Base-by-base conservation (phyloP, 2,113 vertebrate genomes). In the Macquaria australasica region DNA sequence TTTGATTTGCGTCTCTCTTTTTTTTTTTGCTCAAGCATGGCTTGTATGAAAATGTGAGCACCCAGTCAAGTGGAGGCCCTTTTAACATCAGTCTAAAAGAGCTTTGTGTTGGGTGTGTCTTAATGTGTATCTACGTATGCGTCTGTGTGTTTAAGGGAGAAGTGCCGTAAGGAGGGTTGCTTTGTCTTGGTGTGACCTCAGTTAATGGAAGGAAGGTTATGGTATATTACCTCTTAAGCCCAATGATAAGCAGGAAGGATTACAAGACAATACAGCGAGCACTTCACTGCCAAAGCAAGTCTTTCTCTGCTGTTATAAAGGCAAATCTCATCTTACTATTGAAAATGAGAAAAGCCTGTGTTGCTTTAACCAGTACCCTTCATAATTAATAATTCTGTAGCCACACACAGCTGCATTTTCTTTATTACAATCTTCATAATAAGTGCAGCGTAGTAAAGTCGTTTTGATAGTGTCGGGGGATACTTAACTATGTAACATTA, bases 1-100 rank as follows among this genome's bases (percentile, higher is more conserved):
- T 85, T 84, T 86, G 66, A 82, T 62, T 31, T 6, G 2, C 1
- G 6, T 53, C 51, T 83, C 41, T 51, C 3, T 45, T 48, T 39
- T 43, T 50, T 45, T 59, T 2, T 4, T 23, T 9, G 8, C 39
- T 73, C 11, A 43, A 60, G 69, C 6, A 18, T 79, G 25, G 28
- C 23, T 74, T 74, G 12, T 59, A 31, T n/a, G 20, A 41, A 69
- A 77, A 73, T 67, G 3, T 6, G 10, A 69, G 53, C 64, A 74
- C 0, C 9, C 34, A 71, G 79, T 86, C 68, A 76, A 56, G 63
- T 83, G 31, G n/a, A 56, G 15, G 55, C 23, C 3, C 45, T 55
- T 71, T 81, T 14, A 69, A 56, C 28, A 41, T 51, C 16, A 43
- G 1, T 50, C 25, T 73, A 21, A 77, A 34, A 48, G 39, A 73